These are phyloP conservation scores for Dastarcus helophoroides DNA, from an alignment of 2,888 invertebrate species.

Conservation along the genomic window DNA sequence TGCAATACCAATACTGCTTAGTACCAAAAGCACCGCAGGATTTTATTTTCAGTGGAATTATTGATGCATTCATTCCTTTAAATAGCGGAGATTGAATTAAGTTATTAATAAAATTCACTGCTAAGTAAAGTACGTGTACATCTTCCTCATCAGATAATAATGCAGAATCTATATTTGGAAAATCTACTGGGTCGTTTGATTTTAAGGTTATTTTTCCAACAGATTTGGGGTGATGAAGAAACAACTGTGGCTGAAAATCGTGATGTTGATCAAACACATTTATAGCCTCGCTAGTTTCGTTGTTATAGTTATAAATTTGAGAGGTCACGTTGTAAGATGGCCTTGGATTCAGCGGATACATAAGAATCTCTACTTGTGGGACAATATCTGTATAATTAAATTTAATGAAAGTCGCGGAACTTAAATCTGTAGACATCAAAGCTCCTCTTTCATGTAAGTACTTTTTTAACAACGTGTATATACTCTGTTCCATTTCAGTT, in stretches of 20 bases:
- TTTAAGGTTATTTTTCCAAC: conserved; percentile 21
- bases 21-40: conserved; percentile 46
- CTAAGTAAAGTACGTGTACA: conserved; percentile 36
- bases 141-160: conserved; percentile 36
- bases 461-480: conserved; percentile 12
- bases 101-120: conserved; percentile 29
- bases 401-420: too few species aligned
- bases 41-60: too few species aligned
- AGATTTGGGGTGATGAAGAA: conserved; percentile 24
- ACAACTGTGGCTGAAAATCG: too few species aligned
- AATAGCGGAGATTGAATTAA: conserved; percentile 36
- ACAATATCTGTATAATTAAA: too few species aligned
- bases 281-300: too few species aligned
- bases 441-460: conserved; percentile 17
- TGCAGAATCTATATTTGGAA: conserved; percentile 23
- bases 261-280: not conserved
- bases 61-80: conserved; percentile 29
- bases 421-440: too few species aligned
- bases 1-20: conserved; percentile 41
- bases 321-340: conserved; percentile 4
- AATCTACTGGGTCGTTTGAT: conserved; percentile 23
- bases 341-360: conserved; percentile 8
- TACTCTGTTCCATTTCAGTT: conserved; percentile 5
- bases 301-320: not conserved
- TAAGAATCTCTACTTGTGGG: conserved; percentile 11